Evolutionary conservation across 37 sponge, comb jelly and placozoan species (phyloP), one percentile per base, ranked within the genome.

Genomic region (Trichoplax adhaerens): DNA sequence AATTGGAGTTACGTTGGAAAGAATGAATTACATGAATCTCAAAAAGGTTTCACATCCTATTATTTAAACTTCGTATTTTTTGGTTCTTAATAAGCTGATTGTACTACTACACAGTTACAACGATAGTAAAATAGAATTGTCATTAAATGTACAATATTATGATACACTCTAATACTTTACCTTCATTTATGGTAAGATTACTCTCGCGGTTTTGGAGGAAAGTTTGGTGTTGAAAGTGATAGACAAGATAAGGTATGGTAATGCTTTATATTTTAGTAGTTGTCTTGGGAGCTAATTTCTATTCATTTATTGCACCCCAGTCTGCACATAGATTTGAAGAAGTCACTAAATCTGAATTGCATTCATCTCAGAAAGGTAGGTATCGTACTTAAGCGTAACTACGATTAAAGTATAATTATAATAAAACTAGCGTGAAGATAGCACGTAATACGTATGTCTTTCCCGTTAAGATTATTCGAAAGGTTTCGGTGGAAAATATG

Each of bases 211-310:
- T 94, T 94, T 76, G 95, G 95, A 53, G 95, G 95, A 53, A 86
- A 79, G 53, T 94, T 69, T 81, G 95, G 95, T 1, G 95, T 94
- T 10, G 83, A 90, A 78, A 81, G 65, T 55, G 91, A 89, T 65
- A 65, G 94, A 53, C 72, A 80, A 73, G 94, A 93, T 65, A 78
- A 86, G 83, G 90, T 84, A 3, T 53, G 29, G 29, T 29, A 29
- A 29, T 29, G 29, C 29, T 29, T 29, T 29, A 29, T 29, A 29
- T 29, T 29, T 29, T 29, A 29, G 29, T 29, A 29, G 29, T 29
- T 29, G 29, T 29, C 29, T 29, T 29, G 29, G 29, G 29, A 29
- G 29, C 29, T 29, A 29, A 29, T 29, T 29, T 29, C 29, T 29
- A 29, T 29, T 29, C 29, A 29, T 29, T 29, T 60, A n/a, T 8